Evolutionary conservation across 2,888 invertebrate genomes (phyloP), one percentile per base, ranked within the genome.

Genomic region (Lasioglossum leucozonium): DNA sequence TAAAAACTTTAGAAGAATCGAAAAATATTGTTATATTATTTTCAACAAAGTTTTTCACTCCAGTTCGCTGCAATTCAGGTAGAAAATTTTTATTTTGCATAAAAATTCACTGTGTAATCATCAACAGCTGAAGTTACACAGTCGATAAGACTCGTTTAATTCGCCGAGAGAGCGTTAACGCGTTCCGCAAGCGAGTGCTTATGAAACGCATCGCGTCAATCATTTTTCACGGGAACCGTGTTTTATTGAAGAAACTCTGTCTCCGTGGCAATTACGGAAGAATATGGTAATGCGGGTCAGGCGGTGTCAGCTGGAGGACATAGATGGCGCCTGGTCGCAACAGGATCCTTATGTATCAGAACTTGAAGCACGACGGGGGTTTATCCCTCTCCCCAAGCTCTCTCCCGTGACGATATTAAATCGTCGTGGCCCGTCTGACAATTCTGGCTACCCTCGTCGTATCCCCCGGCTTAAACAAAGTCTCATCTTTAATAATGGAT

Each of bases 301-400:
- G 69, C 11, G 74, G 72, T 72, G 74, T 22, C 82, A 71, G 72
- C 77, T 84, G 79, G 62, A 74, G 72, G 37, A 74, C 72, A n/a
- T 72, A 78, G 44, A 72, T 71, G 62, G 51, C 42, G 30, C 55
- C 51, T 62, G 55, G 42, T 81, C 86, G 84, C 90, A 87, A 87
- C 74, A 81, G 80, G 86, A 87, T 84, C 85, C 75, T 83, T 76
- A 88, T 74, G 77, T 83, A 89, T 90, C 72, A 78, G 67, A 72
- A 26, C 72, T 67, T 75, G 75, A 87, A 85, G 89, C 85, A 90
- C 74, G 75, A 79, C 62, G 75, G 34, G 75, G 81, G 79, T 84
- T 88, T 86, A 81, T 72, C 81, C 84, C 77, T 44, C 22, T 81
- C 77, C 77, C 77, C 37, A 11, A 13, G 47, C 44, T 26, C 67